Evolutionary conservation across 2,113 vertebrate genomes (phyloP), one percentile per base, ranked within the genome.

Genomic region (Pica pica): DNA sequence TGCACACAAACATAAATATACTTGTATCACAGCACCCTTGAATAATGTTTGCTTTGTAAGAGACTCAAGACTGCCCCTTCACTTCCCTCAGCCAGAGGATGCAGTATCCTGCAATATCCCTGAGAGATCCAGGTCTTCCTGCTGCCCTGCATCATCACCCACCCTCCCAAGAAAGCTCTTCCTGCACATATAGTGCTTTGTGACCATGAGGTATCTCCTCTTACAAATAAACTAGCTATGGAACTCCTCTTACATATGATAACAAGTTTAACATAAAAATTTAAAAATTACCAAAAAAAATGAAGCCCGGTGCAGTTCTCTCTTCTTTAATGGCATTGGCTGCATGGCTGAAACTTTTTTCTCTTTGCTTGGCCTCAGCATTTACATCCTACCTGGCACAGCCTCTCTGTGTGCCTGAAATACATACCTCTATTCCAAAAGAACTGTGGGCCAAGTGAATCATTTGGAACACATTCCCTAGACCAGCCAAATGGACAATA

Each of bases 391-490:
- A 87, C 37, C 16, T 24, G 23, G 35, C 27, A 55, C 11, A 52
- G 22, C 9, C 30, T 68, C 65, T 71, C 19, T 39, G 21, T 41
- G 64, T 39, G 15, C 21, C 41, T 69, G n/a, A 83, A 83, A 85
- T 14, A 80, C 0, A 0, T 5, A 52, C 9, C 21, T 52, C 30
- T 73, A 1, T 21, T 60, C 27, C 41, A 27, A 64, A 56, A 47
- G 30, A 79, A 16, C 24, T 8, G 27, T 26, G 53, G 16, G 4
- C 24, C 41, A 92, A 26, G 4, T 1, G 1, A 85, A 88, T 27
- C 6, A 47, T 5, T 3, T 16, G 22, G 18, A 80, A 52, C 6
- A 44, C 41, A 23, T 20, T 65, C 13, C 22, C 41, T 20, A 63
- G 23, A 50, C 10, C 39, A 63, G 7, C 3, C 12, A 91, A 82